These are phyloP conservation scores for Clepsis dumicolana DNA, from an alignment of 2,888 invertebrate genomes.

Conservation along the genomic window DNA sequence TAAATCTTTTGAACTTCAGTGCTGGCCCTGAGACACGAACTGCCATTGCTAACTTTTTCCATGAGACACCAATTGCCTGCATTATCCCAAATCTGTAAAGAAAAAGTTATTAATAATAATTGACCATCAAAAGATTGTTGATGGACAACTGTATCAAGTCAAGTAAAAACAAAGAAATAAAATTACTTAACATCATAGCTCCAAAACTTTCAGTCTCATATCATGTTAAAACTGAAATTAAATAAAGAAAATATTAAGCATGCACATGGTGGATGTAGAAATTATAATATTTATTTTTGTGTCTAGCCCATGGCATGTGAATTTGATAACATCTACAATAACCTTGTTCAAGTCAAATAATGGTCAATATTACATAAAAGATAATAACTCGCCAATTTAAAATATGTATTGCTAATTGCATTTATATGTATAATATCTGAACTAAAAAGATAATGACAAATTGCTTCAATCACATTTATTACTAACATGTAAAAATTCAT, in stretches of 20 bases:
- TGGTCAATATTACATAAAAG: neutral
- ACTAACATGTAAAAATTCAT: conserved; percentile 8
- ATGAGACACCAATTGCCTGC: conserved; percentile 67
- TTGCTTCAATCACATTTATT: conserved; percentile 10
- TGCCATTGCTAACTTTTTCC: conserved; percentile 67
- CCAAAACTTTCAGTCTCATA: conserved; percentile 5
- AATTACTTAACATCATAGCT: conserved; percentile 19
- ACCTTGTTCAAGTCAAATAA: neutral
- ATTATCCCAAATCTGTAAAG: conserved; percentile 64
- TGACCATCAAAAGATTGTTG: neutral
- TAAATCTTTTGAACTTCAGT: conserved; percentile 57
- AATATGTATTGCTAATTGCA: too few species aligned
- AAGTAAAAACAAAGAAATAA: neutral
- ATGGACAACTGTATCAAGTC: neutral
- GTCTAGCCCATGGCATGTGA: neutral
- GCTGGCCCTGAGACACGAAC: conserved; percentile 55
- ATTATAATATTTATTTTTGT: too few species aligned
- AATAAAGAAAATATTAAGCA: conserved; percentile 15
- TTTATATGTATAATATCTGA: neutral
- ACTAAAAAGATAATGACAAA: neutral
- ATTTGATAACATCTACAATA: neutral
- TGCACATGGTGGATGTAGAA: neutral
- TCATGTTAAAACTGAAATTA: conserved; percentile 11
- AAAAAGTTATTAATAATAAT: conserved; percentile 34
- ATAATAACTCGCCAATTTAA: too few species aligned